These are phyloP conservation scores for Emberiza fucata DNA, from an alignment of 2,113 vertebrate genomes.

Conservation along the genomic window DNA sequence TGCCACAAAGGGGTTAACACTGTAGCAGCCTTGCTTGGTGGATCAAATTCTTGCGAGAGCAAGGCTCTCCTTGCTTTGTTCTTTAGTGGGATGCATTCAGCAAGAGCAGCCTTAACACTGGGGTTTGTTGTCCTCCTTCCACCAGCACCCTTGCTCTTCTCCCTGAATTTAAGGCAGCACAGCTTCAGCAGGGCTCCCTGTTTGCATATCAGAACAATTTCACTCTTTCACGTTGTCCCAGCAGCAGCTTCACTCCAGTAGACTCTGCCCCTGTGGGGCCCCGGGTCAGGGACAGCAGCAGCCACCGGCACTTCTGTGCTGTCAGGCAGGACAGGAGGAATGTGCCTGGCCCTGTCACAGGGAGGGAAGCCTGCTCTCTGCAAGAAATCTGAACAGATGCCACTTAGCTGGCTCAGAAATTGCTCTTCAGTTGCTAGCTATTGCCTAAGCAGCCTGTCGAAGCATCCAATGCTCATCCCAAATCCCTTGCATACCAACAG, in stretches of 20 bases:
- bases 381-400: constrained; percentile 27
- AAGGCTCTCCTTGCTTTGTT: constrained; percentile 52
- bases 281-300: background rate
- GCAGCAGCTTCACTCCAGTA: constrained; percentile 12
- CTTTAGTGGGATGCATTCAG: constrained; percentile 11
- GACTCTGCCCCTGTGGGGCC: background rate
- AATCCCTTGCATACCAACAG: background rate
- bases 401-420: background rate
- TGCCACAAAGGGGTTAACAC: background rate
- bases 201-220: background rate
- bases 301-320: background rate
- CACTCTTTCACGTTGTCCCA: background rate
- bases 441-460: background rate
- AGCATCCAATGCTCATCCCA: background rate
- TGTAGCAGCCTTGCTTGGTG: background rate
- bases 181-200: background rate
- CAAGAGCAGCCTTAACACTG: background rate
- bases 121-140: background rate
- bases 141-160: background rate
- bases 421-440: background rate
- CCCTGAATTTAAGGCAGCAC: background rate
- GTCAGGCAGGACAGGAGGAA: background rate
- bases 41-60: constrained; percentile 44
- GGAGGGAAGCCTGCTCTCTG: background rate
- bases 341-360: background rate